Conservation (phyloP, 2,797 vertebrate genomes). For the Dicrostonyx torquatus region DNA sequence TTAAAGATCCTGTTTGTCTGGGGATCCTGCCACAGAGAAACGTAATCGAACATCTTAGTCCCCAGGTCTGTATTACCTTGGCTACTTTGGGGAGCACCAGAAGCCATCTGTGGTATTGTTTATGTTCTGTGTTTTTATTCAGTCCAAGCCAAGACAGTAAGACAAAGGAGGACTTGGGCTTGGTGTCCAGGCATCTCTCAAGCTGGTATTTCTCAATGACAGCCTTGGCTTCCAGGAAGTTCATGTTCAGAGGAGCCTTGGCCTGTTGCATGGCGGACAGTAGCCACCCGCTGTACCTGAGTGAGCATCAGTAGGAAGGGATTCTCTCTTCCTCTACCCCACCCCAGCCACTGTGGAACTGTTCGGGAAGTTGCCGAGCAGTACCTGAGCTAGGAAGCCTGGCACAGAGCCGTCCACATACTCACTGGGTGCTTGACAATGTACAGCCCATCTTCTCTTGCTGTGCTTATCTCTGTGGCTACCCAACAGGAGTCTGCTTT, state of each 20-base stretch:
- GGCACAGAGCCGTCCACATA: not conserved
- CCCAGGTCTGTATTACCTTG: not conserved
- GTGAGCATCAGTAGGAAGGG: not conserved
- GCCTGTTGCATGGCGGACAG: not conserved
- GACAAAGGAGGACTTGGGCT: slow-evolving; percentile 42
- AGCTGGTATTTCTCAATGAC: slow-evolving; percentile 12
- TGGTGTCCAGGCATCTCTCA: slow-evolving; percentile 46
- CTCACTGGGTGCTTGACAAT: not conserved
- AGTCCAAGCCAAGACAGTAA: slow-evolving; percentile 10
- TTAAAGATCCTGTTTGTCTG: not conserved
- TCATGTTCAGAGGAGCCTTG: not conserved
- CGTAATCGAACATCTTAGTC: not conserved
- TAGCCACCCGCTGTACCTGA: not conserved
- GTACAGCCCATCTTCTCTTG: not conserved
- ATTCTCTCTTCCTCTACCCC: not conserved
- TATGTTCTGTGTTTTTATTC: not conserved
- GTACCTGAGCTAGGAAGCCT: not conserved
- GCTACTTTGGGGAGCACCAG: not conserved
- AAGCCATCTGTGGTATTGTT: not conserved
- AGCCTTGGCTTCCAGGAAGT: not conserved
- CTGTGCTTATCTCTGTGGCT: not conserved
- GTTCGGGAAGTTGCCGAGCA: not conserved
- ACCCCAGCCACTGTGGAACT: not conserved
- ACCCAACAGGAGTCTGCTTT: not conserved
- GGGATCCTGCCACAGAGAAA: not conserved